Evolutionary conservation across 1,140 invertebrate genomes (phyloP).

Genomic region (Andricus grossulariae): DNA sequence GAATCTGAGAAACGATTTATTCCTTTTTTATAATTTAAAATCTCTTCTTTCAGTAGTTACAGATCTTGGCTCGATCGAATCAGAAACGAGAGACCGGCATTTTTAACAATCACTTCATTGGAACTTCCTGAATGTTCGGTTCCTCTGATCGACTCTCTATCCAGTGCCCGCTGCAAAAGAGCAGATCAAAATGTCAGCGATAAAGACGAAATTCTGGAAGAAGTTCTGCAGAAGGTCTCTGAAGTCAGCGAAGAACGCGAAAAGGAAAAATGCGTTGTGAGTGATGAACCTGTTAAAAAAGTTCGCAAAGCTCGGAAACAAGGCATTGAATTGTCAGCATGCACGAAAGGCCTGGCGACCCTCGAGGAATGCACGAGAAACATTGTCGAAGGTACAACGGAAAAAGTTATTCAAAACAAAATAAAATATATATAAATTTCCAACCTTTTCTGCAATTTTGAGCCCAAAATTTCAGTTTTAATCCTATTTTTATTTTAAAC

Average conservation of each 20-base stretch:
- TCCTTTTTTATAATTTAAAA: too few relatives aligned
- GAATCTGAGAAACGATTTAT: too few relatives aligned
- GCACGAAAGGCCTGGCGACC: constrained; percentile 40
- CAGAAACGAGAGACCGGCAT: constrained; percentile 62
- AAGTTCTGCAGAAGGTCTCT: constrained; percentile 58
- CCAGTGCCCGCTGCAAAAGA: constrained; percentile 51
- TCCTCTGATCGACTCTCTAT: constrained; percentile 66
- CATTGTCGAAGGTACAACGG: constrained; percentile 55
- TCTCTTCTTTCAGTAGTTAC: constrained; percentile 51
- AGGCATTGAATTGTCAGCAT: constrained; percentile 38
- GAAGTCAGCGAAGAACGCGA: constrained; percentile 39
- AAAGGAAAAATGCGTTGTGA: constrained; percentile 27
- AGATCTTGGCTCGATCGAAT: constrained; percentile 64
- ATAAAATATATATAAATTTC: not conserved
- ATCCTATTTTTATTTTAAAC: too few relatives aligned
- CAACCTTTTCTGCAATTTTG: too few relatives aligned
- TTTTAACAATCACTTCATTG: constrained; percentile 66
- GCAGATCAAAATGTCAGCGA: constrained; percentile 41
- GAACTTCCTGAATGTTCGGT: constrained; percentile 68
- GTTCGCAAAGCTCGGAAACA: constrained; percentile 28
- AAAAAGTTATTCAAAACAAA: not conserved
- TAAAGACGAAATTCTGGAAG: constrained; percentile 58
- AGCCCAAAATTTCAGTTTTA: too few relatives aligned
- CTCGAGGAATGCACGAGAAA: constrained; percentile 52
- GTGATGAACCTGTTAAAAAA: constrained; percentile 38